Evolutionary conservation across 2,888 invertebrate genomes (phyloP).

Genomic region (Trichopoda pennipes): DNA sequence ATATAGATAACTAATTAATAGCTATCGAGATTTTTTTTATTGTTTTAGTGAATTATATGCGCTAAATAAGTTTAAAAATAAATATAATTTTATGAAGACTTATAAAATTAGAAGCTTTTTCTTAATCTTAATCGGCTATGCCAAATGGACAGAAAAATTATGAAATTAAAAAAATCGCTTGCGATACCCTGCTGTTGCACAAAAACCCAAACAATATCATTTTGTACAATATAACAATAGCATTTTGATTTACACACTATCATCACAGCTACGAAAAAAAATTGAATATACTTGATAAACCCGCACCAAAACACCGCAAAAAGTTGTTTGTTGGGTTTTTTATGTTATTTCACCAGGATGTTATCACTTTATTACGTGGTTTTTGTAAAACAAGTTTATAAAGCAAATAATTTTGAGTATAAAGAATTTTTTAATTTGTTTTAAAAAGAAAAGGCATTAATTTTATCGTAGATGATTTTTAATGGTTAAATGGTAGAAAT

Average conservation of each 20-base stretch:
- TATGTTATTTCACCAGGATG: constrained; percentile 60
- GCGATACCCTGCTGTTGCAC: no score
- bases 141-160: no score
- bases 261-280: not conserved
- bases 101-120: no score
- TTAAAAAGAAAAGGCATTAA: not conserved
- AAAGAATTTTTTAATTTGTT: constrained; percentile 12
- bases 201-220: no score
- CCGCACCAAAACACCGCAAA: constrained; percentile 37
- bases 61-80: no score
- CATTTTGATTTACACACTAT: not conserved
- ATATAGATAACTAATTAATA: no score
- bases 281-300: constrained; percentile 23
- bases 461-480: not conserved
- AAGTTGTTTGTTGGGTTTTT: constrained; percentile 60
- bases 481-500: not conserved
- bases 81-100: no score
- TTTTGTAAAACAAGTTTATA: constrained; percentile 54
- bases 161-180: no score
- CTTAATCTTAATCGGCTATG: no score
- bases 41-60: no score
- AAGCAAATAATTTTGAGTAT: not conserved
- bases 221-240: no score
- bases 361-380: constrained; percentile 60
- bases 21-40: no score